phyloP scores from a whole-genome alignment of 2,797 vertebrate genomes.

The Pteronotus mesoamericanus region DNA sequence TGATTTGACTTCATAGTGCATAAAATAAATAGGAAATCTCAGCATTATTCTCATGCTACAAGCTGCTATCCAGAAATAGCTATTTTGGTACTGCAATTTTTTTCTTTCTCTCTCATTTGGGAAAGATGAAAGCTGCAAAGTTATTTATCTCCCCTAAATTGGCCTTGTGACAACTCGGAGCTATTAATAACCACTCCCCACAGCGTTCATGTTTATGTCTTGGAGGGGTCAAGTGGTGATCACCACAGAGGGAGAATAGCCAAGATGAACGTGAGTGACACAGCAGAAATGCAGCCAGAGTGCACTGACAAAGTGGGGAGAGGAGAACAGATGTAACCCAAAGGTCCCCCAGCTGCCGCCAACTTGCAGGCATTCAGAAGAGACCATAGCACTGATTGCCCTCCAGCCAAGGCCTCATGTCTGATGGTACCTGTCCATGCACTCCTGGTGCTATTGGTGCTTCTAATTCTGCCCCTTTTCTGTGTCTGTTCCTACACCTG shows the following conservation, averaged over 20 bases:
- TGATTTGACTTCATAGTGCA: background rate
- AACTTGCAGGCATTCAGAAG: background rate
- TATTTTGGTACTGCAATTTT: background rate
- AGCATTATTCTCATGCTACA: background rate
- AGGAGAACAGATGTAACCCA: background rate
- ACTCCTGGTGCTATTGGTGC: background rate
- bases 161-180: conserved; percentile 10
- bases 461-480: too few species aligned
- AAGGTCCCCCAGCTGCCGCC: background rate
- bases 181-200: conserved; percentile 38
- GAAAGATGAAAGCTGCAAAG: conserved; percentile 17
- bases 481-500: background rate
- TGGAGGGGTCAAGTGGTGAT: conserved; percentile 42
- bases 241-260: background rate
- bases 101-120: conserved; percentile 31
- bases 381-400: fast-evolving
- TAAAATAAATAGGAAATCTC: conserved; percentile 47
- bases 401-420: fast-evolving
- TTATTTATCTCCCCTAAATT: conserved; percentile 23
- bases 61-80: conserved; percentile 12
- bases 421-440: fast-evolving
- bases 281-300: background rate
- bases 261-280: background rate
- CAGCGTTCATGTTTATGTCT: background rate
- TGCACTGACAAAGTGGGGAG: background rate